Percentiles rank a stretch among this genome's conserved stretches.
These are phyloP conservation scores for Saxicola maurus DNA, from an alignment of 2,797 vertebrate species.

Conservation along the genomic window DNA sequence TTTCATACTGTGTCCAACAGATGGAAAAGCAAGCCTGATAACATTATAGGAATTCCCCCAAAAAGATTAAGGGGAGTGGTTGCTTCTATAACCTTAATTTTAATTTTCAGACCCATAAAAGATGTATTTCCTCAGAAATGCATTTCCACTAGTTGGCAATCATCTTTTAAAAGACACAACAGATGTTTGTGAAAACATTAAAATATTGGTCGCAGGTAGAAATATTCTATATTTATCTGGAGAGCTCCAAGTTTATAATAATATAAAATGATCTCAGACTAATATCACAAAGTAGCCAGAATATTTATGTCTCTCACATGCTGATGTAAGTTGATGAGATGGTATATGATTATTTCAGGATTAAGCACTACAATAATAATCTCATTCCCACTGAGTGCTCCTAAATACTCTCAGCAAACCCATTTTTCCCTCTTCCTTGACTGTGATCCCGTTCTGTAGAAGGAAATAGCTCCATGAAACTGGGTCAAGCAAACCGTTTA, in stretches of 20 bases:
- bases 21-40: not conserved
- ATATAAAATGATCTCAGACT: not conserved
- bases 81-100: not conserved
- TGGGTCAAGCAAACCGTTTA: conserved; percentile 24
- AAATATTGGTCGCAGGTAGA: not conserved
- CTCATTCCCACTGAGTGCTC: conserved; percentile 8
- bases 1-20: not conserved
- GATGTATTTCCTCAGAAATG: not conserved
- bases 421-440: not conserved
- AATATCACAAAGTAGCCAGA: conserved; percentile 1
- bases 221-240: not conserved
- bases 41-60: not conserved
- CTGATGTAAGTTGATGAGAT: not conserved
- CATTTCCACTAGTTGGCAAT: not conserved
- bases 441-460: not conserved
- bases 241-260: not conserved
- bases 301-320: not conserved
- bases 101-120: not conserved
- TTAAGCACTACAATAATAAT: conserved; percentile 36
- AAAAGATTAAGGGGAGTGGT: not conserved
- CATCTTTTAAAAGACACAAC: not conserved
- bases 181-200: not conserved
- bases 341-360: conserved; percentile 23
- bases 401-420: conserved; percentile 13
- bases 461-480: not conserved